Percentiles rank a stretch among this genome's conserved stretches.
Evolutionary conservation across 2,888 invertebrate genomes (phyloP).

Genomic region (Cordilura impudica): DNA sequence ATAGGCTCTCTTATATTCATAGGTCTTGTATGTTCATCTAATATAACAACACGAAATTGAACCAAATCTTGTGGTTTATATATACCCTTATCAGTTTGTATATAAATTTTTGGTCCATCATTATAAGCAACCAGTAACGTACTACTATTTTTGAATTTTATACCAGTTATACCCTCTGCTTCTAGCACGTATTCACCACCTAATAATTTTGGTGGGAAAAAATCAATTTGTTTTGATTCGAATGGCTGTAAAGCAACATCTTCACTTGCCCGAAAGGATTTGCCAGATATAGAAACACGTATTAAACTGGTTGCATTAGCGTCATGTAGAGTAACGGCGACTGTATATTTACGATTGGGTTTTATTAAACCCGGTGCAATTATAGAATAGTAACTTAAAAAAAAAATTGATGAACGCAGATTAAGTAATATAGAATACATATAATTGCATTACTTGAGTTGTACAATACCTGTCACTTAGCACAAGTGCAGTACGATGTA

Average conservation of each 20-base stretch:
- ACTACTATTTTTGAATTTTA: conserved; percentile 87
- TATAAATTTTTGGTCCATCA: conserved; percentile 85
- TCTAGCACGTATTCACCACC: conserved; percentile 70
- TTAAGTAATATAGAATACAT: too few species aligned
- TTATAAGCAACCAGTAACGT: conserved; percentile 83
- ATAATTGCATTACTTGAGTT: too few species aligned
- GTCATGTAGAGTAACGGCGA: conserved; percentile 3
- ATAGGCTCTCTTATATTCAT: conserved; percentile 70
- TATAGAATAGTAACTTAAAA: conserved; percentile 37
- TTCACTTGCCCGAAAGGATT: too few species aligned
- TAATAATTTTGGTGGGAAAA: conserved; percentile 1
- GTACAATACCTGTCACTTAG: too few species aligned
- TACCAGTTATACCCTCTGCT: conserved; percentile 82
- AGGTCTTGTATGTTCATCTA: conserved; percentile 87
- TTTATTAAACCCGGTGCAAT: conserved; percentile 36
- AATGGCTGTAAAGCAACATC: not conserved
- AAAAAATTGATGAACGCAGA: not conserved
- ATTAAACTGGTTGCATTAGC: not conserved
- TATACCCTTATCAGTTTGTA: conserved; percentile 94
- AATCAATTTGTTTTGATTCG: conserved; percentile 27
- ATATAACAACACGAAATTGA: conserved; percentile 84
- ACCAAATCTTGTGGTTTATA: conserved; percentile 92
- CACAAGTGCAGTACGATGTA: too few species aligned
- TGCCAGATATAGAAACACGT: not conserved
- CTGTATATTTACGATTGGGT: conserved; percentile 45